These are phyloP conservation scores for Aethina tumida DNA, from an alignment of 1,140 invertebrate species.

Conservation along the genomic window DNA sequence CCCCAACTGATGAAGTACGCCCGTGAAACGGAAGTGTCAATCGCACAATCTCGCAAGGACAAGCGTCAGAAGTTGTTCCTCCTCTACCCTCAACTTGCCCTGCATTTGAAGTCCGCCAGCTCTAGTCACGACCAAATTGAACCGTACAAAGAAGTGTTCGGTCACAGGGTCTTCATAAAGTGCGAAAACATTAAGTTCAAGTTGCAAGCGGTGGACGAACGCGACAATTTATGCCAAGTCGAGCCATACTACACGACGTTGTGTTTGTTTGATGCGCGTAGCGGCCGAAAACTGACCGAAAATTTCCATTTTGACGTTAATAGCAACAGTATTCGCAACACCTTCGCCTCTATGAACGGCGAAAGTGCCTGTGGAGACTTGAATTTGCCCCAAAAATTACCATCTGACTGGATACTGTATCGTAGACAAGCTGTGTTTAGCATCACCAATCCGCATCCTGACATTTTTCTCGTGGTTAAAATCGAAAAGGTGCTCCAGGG, in stretches of 20 bases:
- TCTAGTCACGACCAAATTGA: constrained; percentile 39
- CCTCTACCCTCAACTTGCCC: constrained; percentile 27
- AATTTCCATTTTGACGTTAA: constrained; percentile 91
- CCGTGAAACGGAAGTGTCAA: constrained; percentile 77
- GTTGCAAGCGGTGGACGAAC: constrained; percentile 72
- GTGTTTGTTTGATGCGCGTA: constrained; percentile 76
- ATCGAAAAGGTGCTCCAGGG: constrained; percentile 90
- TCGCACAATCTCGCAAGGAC: constrained; percentile 68
- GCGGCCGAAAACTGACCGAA: constrained; percentile 80
- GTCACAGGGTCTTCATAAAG: constrained; percentile 69
- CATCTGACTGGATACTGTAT: constrained; percentile 54
- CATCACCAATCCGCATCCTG: constrained; percentile 71
- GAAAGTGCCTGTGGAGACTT: constrained; percentile 9
- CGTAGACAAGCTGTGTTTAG: constrained; percentile 69
- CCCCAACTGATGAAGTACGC: constrained; percentile 83
- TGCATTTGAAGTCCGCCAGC: constrained; percentile 24
- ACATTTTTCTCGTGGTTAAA: constrained; percentile 80
- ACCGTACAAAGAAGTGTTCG: constrained; percentile 74
- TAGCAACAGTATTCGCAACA: constrained; percentile 44
- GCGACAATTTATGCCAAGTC: constrained; percentile 70
- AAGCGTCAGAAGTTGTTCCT: constrained; percentile 60
- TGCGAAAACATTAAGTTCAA: constrained; percentile 74
- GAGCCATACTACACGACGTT: constrained; percentile 87
- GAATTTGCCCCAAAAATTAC: constrained; percentile 45
- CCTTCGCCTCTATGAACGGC: constrained; percentile 11